Base-by-base conservation (phyloP, 2,113 vertebrate genomes). In the human region DNA sequence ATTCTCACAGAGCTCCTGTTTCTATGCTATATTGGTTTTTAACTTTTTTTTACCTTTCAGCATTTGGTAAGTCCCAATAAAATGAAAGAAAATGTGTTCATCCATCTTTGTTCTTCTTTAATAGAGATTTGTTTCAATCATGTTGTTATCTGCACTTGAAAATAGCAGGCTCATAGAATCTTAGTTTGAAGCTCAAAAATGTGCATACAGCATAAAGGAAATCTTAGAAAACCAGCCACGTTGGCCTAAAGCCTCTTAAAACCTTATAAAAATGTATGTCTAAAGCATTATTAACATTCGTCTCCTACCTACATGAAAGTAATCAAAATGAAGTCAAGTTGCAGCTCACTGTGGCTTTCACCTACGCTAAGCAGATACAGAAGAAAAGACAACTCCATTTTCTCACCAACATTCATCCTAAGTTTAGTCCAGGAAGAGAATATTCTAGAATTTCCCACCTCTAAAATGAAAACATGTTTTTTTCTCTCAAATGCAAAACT, bases 71-170 rank as follows among this genome's bases (percentile, higher is more conserved):
- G 84, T 96, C 30, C 52, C 95, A 89, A 72, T 97, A 97, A 97
- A 95, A 90, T 88, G 52, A 68, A 92, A 82, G 93, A 89, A 97
- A 97, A 93, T 93, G 43, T 93, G 73, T 93, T 97, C 96, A 96
- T 97, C 95, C 88, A 96, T 97, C 97, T 98, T 97, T 97, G 86
- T 92, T 97, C 95, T 96, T 96, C 84, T 97, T 94, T 97, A 96
- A 96, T 97, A 97, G 94, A 97, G 88, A 96, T 96, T 97, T 97
- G 90, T 96, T 97, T 98, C 97, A 97, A 94, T 97, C 96, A 97
- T 86, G 90, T 91, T 75, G 55, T 81, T 96, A 83, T 94, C 72
- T 97, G 78, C 73, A 96, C 88, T 92, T 80, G 92, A 96, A 93
- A 92, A 89, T 82, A 95, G 78, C 87, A 93, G 52, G 45, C 59